A percentile compares a stretch with the other conserved stretches of the same genome.
phyloP scores from a whole-genome alignment of 2,888 invertebrate species.

The Drosophila koepferae region DNA sequence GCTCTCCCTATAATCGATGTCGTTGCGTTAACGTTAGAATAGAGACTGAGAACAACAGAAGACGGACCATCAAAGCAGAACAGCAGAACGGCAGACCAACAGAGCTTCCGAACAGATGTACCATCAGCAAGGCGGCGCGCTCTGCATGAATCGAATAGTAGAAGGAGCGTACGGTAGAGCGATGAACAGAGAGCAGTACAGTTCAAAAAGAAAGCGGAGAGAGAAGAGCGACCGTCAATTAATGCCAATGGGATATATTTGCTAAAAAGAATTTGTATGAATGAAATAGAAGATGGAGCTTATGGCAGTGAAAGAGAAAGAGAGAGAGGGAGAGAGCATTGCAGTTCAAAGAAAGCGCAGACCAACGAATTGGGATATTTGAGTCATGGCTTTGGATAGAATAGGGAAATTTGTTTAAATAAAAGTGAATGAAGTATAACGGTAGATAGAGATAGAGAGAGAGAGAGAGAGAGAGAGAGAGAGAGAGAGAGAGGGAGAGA shows the following conservation, averaged over 20 bases:
- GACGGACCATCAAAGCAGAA: slow-evolving; percentile 15
- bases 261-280: not conserved
- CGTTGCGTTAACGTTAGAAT: slow-evolving; percentile 76
- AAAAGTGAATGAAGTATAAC: not conserved
- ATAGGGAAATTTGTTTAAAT: not conserved
- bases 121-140: slow-evolving; percentile 22
- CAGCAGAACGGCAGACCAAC: slow-evolving; percentile 13
- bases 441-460: not conserved
- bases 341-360: not conserved
- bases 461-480: no score
- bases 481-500: no score
- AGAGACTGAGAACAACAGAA: slow-evolving; percentile 68
- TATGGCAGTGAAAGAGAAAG: not conserved
- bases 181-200: slow-evolving; percentile 23
- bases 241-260: not conserved
- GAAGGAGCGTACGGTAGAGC: slow-evolving; percentile 55
- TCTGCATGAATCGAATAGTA: slow-evolving; percentile 64
- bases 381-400: not conserved
- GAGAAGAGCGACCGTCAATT: slow-evolving; percentile 7
- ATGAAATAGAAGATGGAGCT: slow-evolving; percentile 4
- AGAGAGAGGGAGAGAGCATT: not conserved
- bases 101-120: slow-evolving; percentile 48
- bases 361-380: not conserved
- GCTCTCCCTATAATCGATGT: slow-evolving; percentile 38
- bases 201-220: slow-evolving; percentile 22